Percentiles rank a stretch among this genome's conserved stretches.
Conservation (phyloP, 2,888 invertebrate species). For the Torymus tubicola region DNA sequence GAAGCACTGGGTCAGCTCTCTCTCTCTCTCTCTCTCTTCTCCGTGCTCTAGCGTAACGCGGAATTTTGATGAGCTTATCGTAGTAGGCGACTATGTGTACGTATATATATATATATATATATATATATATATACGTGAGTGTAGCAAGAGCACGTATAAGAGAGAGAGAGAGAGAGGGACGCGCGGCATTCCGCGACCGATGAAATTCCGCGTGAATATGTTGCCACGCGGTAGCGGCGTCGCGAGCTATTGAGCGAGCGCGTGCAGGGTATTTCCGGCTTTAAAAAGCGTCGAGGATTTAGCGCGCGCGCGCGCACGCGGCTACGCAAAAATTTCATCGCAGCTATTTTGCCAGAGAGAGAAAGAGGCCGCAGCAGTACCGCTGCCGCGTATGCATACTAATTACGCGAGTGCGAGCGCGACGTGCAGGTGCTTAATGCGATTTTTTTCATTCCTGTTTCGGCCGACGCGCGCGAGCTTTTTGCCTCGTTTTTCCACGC, state of each 20-base stretch:
- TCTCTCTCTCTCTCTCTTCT: too few species aligned
- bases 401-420: slow-evolving; percentile 38
- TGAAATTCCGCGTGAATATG: slow-evolving; percentile 38
- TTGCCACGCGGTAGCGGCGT: neutral
- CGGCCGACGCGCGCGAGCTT: neutral
- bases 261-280: too few species aligned
- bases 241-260: neutral
- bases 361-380: too few species aligned
- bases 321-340: slow-evolving; percentile 34
- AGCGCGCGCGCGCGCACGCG: neutral
- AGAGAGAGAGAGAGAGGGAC: too few species aligned
- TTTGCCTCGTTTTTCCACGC: slow-evolving; percentile 11
- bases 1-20: slow-evolving; percentile 46
- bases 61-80: slow-evolving; percentile 58
- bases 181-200: neutral
- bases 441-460: slow-evolving; percentile 37
- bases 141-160: too few species aligned
- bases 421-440: slow-evolving; percentile 42
- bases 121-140: too few species aligned
- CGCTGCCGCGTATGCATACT: slow-evolving; percentile 53
- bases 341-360: neutral
- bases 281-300: too few species aligned
- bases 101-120: too few species aligned
- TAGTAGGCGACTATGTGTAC: neutral
- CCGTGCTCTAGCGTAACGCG: slow-evolving; percentile 26